phyloP scores from a whole-genome alignment of 2,888 invertebrate genomes.

The Campoletis raptor region DNA sequence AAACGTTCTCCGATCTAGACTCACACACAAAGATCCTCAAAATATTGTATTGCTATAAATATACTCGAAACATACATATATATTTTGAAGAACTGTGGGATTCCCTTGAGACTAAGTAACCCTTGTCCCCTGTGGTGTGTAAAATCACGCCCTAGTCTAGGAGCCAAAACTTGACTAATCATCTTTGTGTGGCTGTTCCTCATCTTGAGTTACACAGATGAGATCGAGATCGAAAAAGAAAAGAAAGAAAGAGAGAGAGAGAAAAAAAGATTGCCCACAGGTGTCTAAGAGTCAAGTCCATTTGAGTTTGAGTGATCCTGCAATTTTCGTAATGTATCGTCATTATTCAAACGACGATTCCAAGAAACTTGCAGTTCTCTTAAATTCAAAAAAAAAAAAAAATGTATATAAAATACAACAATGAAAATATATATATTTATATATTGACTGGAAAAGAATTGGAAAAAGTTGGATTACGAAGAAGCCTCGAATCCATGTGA shows the following conservation, averaged over 20 bases:
- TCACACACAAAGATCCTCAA: background rate
- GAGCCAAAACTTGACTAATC: conserved; percentile 73
- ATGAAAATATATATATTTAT: background rate
- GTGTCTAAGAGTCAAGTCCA: conserved; percentile 55
- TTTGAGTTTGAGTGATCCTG: conserved; percentile 55
- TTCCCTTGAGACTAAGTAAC: conserved; percentile 49
- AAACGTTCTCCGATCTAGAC: background rate
- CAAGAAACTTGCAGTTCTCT: conserved; percentile 36
- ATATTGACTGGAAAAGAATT: background rate
- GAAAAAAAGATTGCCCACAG: conserved; percentile 40
- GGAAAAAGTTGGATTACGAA: conserved; percentile 56
- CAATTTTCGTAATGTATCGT: conserved; percentile 66
- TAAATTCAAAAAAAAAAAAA: background rate
- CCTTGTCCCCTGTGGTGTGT: conserved; percentile 75
- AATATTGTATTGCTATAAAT: background rate
- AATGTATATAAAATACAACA: background rate
- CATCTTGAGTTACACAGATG: conserved; percentile 49
- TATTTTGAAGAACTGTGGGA: conserved; percentile 22
- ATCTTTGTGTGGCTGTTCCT: conserved; percentile 62
- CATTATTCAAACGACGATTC: conserved; percentile 68
- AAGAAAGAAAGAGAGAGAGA: background rate
- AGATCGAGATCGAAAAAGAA: conserved; percentile 42
- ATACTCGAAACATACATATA: conserved; percentile 3
- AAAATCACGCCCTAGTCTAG: conserved; percentile 75
- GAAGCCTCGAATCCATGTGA: conserved; percentile 7